Conservation (phyloP, 2,797 vertebrate genomes). For the Diglossa cyanea region DNA sequence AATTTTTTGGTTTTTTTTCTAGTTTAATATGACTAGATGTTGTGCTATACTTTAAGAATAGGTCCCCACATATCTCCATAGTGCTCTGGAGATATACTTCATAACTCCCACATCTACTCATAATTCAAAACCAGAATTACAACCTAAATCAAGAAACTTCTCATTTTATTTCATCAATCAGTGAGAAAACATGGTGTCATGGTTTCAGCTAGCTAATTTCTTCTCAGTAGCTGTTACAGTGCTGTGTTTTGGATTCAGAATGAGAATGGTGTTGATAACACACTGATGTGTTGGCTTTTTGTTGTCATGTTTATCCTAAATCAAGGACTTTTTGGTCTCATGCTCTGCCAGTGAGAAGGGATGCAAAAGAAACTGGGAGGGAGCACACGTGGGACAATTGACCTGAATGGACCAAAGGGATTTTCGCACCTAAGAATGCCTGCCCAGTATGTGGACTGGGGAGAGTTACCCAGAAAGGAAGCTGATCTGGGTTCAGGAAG, state of each 20-base stretch:
- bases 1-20: neutral
- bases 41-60: neutral
- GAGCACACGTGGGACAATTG: neutral
- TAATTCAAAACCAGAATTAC: conserved; percentile 11
- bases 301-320: neutral
- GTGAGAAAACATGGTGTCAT: neutral
- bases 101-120: neutral
- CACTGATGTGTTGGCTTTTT: neutral
- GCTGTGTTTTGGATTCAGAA: neutral
- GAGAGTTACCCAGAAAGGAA: neutral
- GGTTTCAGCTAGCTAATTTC: neutral
- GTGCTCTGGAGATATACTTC: neutral
- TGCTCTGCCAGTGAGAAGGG: neutral
- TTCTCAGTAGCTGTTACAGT: neutral
- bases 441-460: too few species aligned
- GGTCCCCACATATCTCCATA: neutral
- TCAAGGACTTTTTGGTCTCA: neutral
- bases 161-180: neutral
- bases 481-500: neutral
- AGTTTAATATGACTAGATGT: neutral
- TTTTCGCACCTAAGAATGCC: neutral
- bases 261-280: neutral
- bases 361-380: neutral
- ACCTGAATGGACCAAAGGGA: neutral
- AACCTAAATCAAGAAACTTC: neutral